Percentiles rank a stretch among this genome's conserved stretches.
Conservation (phyloP, 2,113 vertebrate species). For the Chaetops frenatus region DNA sequence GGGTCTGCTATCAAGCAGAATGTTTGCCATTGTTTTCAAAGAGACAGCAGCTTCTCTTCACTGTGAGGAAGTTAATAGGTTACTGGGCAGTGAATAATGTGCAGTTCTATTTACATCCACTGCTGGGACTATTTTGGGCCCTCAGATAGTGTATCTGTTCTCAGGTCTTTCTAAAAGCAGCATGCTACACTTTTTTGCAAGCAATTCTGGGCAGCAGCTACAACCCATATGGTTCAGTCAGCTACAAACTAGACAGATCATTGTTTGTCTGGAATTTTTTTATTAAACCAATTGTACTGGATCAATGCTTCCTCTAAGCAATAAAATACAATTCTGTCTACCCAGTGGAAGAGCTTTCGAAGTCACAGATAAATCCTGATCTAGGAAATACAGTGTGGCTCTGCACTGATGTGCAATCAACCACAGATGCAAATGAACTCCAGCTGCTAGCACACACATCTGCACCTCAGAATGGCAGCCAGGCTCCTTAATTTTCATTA, state of each 20-base stretch:
- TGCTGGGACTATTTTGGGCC: background rate
- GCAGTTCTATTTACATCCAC: conserved; percentile 10
- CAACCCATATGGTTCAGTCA: conserved; percentile 31
- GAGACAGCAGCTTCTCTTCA: background rate
- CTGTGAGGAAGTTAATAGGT: conserved; percentile 14
- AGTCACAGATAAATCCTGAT: conserved; percentile 38
- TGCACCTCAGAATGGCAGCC: background rate
- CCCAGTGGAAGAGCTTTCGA: conserved; percentile 25
- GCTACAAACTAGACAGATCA: conserved; percentile 61
- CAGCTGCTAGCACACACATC: background rate
- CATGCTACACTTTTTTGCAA: background rate
- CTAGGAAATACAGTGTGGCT: background rate
- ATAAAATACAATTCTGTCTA: conserved; percentile 58
- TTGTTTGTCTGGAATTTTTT: conserved; percentile 61
- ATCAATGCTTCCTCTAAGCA: conserved; percentile 69
- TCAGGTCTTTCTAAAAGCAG: background rate
- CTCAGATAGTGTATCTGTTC: background rate
- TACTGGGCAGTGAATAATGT: conserved; percentile 1
- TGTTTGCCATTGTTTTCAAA: background rate
- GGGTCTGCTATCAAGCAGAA: background rate
- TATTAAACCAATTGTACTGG: conserved; percentile 68
- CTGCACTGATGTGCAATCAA: background rate
- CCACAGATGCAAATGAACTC: conserved; percentile 18
- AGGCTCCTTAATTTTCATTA: background rate
- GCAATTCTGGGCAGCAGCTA: background rate